Conservation (phyloP, 2,888 invertebrate genomes). For the Hemithea aestivaria region DNA sequence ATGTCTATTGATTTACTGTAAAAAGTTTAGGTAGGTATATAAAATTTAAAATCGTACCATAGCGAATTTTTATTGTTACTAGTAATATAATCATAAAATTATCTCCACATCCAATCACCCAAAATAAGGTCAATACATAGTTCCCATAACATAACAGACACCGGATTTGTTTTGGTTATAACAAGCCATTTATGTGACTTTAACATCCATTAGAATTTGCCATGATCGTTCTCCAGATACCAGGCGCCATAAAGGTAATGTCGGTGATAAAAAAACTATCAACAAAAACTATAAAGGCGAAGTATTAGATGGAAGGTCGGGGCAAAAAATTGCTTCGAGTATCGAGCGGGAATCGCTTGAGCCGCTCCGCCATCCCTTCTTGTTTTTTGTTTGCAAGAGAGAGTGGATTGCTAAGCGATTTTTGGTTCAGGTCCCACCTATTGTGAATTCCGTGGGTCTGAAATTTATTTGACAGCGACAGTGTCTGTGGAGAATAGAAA, state of each 20-base stretch:
- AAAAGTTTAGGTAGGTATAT: too few relatives aligned
- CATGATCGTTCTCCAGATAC: constrained; percentile 63
- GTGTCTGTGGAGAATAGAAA: constrained; percentile 79
- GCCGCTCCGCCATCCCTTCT: constrained; percentile 29
- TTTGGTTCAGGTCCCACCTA: constrained; percentile 68
- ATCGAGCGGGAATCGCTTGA: constrained; percentile 59
- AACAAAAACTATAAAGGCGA: constrained; percentile 68
- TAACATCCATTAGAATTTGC: constrained; percentile 70
- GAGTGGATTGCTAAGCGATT: constrained; percentile 57
- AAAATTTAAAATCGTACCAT: too few relatives aligned
- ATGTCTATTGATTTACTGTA: too few relatives aligned
- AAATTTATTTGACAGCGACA: constrained; percentile 78
- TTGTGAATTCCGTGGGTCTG: constrained; percentile 74
- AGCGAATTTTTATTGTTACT: too few relatives aligned
- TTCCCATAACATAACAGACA: constrained; percentile 42
- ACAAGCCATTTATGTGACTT: constrained; percentile 48
- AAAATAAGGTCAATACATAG: constrained; percentile 29
- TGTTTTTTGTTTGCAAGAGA: constrained; percentile 46
- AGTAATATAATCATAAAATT: constrained; percentile 10
- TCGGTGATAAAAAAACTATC: constrained; percentile 69
- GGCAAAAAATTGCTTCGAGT: constrained; percentile 55
- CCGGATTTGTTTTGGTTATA: constrained; percentile 64
- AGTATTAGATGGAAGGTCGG: constrained; percentile 64
- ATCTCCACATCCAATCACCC: constrained; percentile 17
- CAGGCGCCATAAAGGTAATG: constrained; percentile 70